phyloP scores from a whole-genome alignment of 2,797 vertebrate species.

The Artibeus jamaicensis region DNA sequence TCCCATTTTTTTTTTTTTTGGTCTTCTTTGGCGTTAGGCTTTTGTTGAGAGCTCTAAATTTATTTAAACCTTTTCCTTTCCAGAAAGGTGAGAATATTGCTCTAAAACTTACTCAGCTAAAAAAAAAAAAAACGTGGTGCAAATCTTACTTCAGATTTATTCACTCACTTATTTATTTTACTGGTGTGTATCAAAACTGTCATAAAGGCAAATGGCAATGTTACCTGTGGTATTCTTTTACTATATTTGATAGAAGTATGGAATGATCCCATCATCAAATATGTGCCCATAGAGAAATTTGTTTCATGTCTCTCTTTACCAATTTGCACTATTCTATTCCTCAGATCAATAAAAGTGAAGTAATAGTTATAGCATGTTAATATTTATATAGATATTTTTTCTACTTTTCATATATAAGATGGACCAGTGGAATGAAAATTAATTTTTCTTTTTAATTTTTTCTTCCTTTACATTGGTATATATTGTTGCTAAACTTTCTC shows the following conservation, averaged over 20 bases:
- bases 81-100: not conserved
- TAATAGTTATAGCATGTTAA: not conserved
- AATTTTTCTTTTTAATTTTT: not conserved
- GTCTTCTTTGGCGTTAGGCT: constrained; percentile 34
- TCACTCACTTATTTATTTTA: constrained; percentile 32
- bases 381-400: not conserved
- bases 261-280: not conserved
- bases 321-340: not conserved
- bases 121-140: not conserved
- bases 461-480: not conserved
- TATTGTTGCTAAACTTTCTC: not conserved
- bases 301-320: not conserved
- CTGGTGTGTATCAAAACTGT: not conserved
- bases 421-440: not conserved
- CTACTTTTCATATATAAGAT: not conserved
- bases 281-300: not conserved
- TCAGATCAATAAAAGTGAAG: not conserved
- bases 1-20: constrained; percentile 35
- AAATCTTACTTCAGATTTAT: constrained; percentile 22
- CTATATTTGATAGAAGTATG: not conserved
- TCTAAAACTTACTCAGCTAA: not conserved
- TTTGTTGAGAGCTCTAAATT: constrained; percentile 44
- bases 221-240: not conserved
- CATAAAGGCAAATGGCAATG: not conserved
- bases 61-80: constrained; percentile 8